phyloP scores from a whole-genome alignment of 2,888 invertebrate species.

The Lasioglossum figueresi region DNA sequence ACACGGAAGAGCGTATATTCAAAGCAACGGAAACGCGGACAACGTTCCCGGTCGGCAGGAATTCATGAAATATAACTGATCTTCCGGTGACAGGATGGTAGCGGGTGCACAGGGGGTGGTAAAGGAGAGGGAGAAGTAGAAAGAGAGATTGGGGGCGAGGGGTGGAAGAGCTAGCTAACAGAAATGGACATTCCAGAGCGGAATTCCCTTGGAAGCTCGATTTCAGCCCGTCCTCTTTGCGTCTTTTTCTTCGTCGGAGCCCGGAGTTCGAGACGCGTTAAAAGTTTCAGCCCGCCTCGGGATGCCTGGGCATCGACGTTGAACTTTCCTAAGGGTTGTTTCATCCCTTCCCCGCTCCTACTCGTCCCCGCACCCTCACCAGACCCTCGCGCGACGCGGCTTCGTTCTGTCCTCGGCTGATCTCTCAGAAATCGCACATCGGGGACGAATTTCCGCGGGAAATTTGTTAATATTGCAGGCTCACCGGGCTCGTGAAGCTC shows the following conservation, averaged over 20 bases:
- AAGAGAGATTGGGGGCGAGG: background rate
- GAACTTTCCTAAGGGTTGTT: slow-evolving; percentile 63
- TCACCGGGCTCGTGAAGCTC: slow-evolving; percentile 53
- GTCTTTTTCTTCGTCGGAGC: slow-evolving; percentile 32
- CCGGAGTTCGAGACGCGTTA: slow-evolving; percentile 65
- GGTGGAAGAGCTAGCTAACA: slow-evolving; percentile 1
- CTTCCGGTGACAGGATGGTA: slow-evolving; percentile 16
- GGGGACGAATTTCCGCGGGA: slow-evolving; percentile 72
- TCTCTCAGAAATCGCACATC: slow-evolving; percentile 71
- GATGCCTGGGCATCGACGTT: slow-evolving; percentile 60
- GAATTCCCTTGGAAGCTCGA: slow-evolving; percentile 56
- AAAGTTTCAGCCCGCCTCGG: slow-evolving; percentile 68
- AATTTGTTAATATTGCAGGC: slow-evolving; percentile 76
- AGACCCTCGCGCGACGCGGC: background rate
- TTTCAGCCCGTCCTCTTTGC: slow-evolving; percentile 38
- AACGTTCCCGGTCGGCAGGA: slow-evolving; percentile 29
- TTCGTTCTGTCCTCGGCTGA: slow-evolving; percentile 49
- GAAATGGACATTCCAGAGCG: slow-evolving; percentile 42
- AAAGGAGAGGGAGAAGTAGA: background rate
- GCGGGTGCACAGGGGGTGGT: background rate
- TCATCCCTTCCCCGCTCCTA: slow-evolving; percentile 6
- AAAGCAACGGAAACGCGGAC: slow-evolving; percentile 7
- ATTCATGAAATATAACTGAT: slow-evolving; percentile 58
- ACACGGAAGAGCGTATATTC: slow-evolving; percentile 19
- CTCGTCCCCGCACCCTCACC: background rate